A percentile compares a stretch with the other conserved stretches of the same genome.
Evolutionary conservation across 2,113 vertebrate genomes (phyloP).

Genomic region (Carassius carassius): DNA sequence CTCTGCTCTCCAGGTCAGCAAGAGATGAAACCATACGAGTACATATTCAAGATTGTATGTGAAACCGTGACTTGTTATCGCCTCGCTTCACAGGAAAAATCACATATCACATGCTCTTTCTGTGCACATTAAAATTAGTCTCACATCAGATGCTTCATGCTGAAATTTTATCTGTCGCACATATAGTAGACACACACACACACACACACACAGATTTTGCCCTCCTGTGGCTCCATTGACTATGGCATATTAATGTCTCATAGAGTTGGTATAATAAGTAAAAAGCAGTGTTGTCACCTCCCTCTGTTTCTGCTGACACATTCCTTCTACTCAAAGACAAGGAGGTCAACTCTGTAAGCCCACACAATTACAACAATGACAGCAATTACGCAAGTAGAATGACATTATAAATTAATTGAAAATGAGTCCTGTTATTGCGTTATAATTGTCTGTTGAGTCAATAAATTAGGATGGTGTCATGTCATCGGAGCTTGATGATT

Average conservation of each 20-base stretch:
- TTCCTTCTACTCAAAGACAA: constrained; percentile 19
- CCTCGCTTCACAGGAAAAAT: background rate
- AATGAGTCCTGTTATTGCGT: constrained; percentile 43
- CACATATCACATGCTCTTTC: constrained; percentile 19
- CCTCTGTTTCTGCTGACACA: constrained; percentile 21
- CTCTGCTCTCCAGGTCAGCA: background rate
- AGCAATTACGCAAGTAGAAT: constrained; percentile 45
- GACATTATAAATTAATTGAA: constrained; percentile 54
- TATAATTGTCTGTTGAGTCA: constrained; percentile 48
- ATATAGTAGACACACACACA: background rate
- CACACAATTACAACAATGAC: constrained; percentile 40
- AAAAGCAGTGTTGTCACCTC: constrained; percentile 26
- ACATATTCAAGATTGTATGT: constrained; percentile 25
- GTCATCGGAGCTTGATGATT: constrained; percentile 19
- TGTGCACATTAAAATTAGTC: constrained; percentile 24
- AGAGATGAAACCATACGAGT: background rate
- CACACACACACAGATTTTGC: background rate
- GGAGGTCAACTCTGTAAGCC: constrained; percentile 27
- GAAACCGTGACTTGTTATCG: constrained; percentile 21
- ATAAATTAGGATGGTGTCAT: constrained; percentile 42
- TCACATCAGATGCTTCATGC: constrained; percentile 24
- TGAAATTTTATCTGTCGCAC: background rate
- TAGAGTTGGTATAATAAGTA: constrained; percentile 21
- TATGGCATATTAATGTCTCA: background rate
- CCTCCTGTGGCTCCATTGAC: background rate